These are phyloP conservation scores for Trematocara nigrifrons DNA, from an alignment of 2,113 vertebrate genomes.

Conservation along the genomic window DNA sequence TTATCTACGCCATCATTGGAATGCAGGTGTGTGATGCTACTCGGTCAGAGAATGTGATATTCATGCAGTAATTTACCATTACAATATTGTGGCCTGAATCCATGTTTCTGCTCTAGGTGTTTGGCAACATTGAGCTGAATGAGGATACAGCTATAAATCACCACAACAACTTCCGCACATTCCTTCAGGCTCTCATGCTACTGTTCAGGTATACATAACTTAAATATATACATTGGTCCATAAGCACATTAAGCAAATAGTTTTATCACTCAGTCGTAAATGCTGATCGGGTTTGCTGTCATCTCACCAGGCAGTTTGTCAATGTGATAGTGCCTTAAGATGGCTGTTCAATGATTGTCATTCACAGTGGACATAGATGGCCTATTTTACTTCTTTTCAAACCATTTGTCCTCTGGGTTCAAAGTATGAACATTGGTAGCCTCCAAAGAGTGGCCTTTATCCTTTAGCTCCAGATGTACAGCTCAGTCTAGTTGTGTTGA, in stretches of 20 bases:
- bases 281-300: neutral
- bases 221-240: neutral
- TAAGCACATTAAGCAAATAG: neutral
- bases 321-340: neutral
- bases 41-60: neutral
- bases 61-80: neutral
- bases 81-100: neutral
- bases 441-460: neutral
- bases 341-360: neutral
- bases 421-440: neutral
- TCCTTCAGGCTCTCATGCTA: conserved; percentile 92
- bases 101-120: conserved; percentile 76
- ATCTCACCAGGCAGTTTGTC: neutral
- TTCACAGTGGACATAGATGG: neutral
- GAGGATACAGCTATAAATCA: conserved; percentile 88
- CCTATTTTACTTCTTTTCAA: neutral
- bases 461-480: neutral
- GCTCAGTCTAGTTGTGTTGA: neutral
- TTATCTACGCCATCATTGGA: conserved; percentile 97
- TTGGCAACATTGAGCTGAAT: conserved; percentile 91
- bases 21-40: conserved; percentile 82
- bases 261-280: neutral
- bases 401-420: neutral
- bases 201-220: conserved; percentile 79
- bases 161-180: conserved; percentile 95